Evolutionary conservation across 2,888 invertebrate species (phyloP).

Genomic region (Mayetiola destructor): DNA sequence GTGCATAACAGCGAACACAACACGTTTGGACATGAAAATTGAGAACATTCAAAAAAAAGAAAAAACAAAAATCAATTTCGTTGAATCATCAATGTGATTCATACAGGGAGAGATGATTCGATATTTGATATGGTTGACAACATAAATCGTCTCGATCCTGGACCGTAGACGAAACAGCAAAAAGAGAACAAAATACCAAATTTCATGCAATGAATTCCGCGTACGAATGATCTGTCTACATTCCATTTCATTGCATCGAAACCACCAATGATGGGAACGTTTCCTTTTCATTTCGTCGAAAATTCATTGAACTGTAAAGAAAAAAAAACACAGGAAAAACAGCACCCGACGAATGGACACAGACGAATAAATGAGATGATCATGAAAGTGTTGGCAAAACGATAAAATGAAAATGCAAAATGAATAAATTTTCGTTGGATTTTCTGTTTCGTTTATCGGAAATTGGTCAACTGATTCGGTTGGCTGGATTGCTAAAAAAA

Average conservation of each 20-base stretch:
- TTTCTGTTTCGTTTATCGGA: neutral
- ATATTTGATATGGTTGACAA: too few species aligned
- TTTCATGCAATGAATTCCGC: neutral
- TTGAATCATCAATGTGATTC: too few species aligned
- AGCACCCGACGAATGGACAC: neutral
- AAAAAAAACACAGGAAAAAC: neutral
- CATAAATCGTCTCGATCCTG: neutral
- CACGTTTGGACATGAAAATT: too few species aligned
- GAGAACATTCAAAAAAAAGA: too few species aligned
- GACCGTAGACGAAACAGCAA: neutral
- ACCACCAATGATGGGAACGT: too few species aligned
- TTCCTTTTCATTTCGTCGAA: neutral
- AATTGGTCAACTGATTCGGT: neutral
- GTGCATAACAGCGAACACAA: too few species aligned
- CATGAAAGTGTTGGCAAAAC: conserved; percentile 2
- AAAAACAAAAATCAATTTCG: too few species aligned
- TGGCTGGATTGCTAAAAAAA: too few species aligned
- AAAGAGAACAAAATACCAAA: neutral
- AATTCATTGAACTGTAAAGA: neutral
- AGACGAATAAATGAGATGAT: neutral
- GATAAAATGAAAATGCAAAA: neutral
- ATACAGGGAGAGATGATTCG: too few species aligned
- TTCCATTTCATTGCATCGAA: neutral
- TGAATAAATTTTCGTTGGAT: neutral
- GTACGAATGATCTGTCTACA: neutral